These are phyloP conservation scores for Copidosoma floridanum DNA, from an alignment of 1,140 invertebrate genomes.

Conservation along the genomic window DNA sequence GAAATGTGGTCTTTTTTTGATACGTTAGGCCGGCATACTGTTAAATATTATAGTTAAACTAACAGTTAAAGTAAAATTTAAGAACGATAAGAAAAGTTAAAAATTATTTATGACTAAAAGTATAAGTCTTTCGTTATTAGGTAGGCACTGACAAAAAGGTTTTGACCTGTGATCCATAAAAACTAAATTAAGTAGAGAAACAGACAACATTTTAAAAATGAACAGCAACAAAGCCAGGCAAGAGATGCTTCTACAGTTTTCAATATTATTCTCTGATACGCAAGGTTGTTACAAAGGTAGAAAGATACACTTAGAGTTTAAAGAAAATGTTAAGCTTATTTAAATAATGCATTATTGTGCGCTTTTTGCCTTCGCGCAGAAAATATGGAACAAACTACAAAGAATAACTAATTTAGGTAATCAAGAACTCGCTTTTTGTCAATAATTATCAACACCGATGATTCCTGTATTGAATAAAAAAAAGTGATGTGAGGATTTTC, in stretches of 20 bases:
- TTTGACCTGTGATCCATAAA: conserved; percentile 11
- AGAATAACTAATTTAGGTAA: conserved; percentile 1
- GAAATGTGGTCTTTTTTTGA: neutral
- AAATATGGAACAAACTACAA: conserved; percentile 5
- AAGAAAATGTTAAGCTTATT: conserved; percentile 10
- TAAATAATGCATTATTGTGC: neutral
- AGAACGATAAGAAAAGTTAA: neutral
- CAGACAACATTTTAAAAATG: neutral
- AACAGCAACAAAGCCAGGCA: neutral
- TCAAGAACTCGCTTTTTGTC: conserved; percentile 21
- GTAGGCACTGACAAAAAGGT: conserved; percentile 12
- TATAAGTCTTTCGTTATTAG: conserved; percentile 3
- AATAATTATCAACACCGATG: conserved; percentile 51
- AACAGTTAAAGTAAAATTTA: neutral
- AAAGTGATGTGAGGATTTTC: conserved; percentile 45
- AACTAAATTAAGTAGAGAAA: neutral
- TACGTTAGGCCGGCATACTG: neutral
- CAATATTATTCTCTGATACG: conserved; percentile 34
- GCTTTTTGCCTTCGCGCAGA: neutral
- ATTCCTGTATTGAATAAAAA: conserved; percentile 46
- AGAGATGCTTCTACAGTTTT: too few relatives aligned
- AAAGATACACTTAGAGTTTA: neutral
- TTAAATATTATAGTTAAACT: neutral
- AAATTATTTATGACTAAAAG: conserved; percentile 14
- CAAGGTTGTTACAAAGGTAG: neutral